phyloP scores from a whole-genome alignment of 2,797 vertebrate genomes.

The Enteromius trimaculatus region DNA sequence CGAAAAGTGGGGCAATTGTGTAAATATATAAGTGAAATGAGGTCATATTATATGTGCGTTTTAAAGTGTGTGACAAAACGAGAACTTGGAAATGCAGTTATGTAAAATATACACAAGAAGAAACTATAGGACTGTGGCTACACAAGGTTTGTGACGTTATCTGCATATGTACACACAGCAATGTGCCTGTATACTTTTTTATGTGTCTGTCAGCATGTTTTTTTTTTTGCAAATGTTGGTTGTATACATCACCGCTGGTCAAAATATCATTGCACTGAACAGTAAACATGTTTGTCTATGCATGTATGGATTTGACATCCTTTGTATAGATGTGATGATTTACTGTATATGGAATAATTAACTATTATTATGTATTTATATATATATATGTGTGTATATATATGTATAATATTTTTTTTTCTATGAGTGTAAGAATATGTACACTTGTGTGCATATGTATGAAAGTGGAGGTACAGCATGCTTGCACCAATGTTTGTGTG shows the following conservation, averaged over 20 bases:
- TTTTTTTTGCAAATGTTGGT: constrained; percentile 18
- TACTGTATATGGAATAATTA: constrained; percentile 2
- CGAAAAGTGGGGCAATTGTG: constrained; percentile 48
- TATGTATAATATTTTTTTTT: background rate
- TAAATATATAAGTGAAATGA: background rate
- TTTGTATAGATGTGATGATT: constrained; percentile 14
- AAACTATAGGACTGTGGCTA: constrained; percentile 7
- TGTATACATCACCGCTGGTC: constrained; percentile 8
- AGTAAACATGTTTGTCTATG: constrained; percentile 31
- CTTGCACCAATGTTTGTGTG: constrained; percentile 37
- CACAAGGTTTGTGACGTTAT: constrained; percentile 47
- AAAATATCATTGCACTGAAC: constrained; percentile 35
- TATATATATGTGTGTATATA: background rate
- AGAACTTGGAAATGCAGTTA: constrained; percentile 45
- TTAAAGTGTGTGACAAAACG: constrained; percentile 32
- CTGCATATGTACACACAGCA: constrained; percentile 47
- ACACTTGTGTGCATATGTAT: constrained; percentile 38
- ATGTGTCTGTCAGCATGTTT: constrained; percentile 1
- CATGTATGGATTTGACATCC: constrained; percentile 39
- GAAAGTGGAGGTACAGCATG: constrained; percentile 40
- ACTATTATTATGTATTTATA: constrained; percentile 3
- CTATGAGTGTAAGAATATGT: constrained; percentile 40
- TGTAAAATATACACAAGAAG: constrained; percentile 11
- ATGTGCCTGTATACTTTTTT: constrained; percentile 35
- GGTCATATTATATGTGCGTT: background rate